Conservation (phyloP, 2,113 vertebrate genomes). For the Todiramphus saurophagus region DNA sequence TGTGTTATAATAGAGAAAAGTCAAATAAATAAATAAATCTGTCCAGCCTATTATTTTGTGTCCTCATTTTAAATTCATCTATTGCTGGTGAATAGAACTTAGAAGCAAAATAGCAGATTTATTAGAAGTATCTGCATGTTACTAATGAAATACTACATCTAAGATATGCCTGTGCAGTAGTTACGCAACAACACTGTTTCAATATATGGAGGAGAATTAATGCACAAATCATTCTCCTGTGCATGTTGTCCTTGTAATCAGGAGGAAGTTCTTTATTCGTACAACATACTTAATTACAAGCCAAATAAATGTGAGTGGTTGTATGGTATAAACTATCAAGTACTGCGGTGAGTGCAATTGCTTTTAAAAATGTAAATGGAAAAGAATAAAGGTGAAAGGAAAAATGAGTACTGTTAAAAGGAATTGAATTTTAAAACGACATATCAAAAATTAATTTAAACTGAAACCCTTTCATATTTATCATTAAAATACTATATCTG, state of each 20-base stretch:
- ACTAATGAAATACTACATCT: background rate
- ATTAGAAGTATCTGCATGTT: background rate
- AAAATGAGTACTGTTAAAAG: background rate
- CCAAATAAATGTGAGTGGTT: background rate
- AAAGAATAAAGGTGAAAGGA: background rate
- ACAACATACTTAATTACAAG: background rate
- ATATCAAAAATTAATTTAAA: background rate
- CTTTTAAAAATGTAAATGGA: constrained; percentile 12
- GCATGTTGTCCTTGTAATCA: background rate
- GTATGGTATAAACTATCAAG: background rate
- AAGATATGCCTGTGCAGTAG: background rate
- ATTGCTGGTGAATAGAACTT: background rate
- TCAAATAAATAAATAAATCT: background rate
- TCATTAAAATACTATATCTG: constrained; percentile 5
- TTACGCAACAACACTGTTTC: background rate
- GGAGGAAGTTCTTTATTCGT: background rate
- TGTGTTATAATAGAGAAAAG: background rate
- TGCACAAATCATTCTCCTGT: background rate
- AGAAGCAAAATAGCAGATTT: background rate
- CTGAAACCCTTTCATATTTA: background rate
- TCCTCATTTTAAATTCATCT: background rate
- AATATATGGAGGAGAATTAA: background rate
- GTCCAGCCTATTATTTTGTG: background rate
- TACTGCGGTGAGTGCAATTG: background rate
- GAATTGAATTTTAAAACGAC: too few species aligned